Percentiles rank a stretch among this genome's conserved stretches.
Evolutionary conservation across 2,888 invertebrate genomes (phyloP).

Genomic region (Phorcus lineatus): DNA sequence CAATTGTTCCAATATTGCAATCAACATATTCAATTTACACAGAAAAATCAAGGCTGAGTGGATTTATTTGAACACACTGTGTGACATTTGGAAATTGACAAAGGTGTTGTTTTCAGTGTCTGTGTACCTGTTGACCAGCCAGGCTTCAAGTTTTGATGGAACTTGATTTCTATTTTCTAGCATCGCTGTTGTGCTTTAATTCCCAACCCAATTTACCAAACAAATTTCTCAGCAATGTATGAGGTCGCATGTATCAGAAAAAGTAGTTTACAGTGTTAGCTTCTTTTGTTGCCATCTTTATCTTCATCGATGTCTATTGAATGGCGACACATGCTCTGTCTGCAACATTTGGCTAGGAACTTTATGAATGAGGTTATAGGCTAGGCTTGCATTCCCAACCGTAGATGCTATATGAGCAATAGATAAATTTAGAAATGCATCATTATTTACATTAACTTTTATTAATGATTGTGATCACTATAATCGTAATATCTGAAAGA

Average conservation of each 20-base stretch:
- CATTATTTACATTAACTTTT: neutral
- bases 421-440: neutral
- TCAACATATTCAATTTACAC: too few species aligned
- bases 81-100: neutral
- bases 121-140: constrained; percentile 4
- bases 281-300: too few species aligned
- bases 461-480: neutral
- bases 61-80: neutral
- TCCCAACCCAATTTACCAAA: too few species aligned
- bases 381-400: neutral
- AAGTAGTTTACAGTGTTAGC: too few species aligned
- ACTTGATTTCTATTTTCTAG: too few species aligned
- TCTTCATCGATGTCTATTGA: neutral
- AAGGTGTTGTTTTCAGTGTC: constrained; percentile 1
- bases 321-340: neutral
- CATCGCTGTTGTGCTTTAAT: too few species aligned
- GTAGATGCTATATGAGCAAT: neutral
- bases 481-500: too few species aligned
- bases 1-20: too few species aligned
- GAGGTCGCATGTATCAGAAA: too few species aligned
- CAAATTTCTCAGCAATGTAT: too few species aligned
- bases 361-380: neutral
- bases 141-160: too few species aligned
- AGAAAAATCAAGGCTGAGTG: neutral
- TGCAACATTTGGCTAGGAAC: neutral